A percentile compares a stretch with the other conserved stretches of the same genome.
Conservation (phyloP, 2,113 vertebrate genomes). For the Illadopsis cleaveri region DNA sequence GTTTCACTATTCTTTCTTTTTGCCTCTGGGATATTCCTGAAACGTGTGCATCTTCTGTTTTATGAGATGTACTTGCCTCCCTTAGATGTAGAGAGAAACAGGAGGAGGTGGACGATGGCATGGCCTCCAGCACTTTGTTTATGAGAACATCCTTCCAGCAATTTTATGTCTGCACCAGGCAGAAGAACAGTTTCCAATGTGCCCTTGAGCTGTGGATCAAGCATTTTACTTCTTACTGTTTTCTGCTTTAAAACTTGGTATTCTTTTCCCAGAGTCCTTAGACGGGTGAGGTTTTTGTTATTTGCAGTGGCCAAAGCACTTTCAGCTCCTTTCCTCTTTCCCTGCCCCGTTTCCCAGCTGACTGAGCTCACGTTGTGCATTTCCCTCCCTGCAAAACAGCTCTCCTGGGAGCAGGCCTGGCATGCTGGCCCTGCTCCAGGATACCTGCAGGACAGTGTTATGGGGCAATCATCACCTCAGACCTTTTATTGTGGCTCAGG, state of each 20-base stretch:
- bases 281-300: not conserved
- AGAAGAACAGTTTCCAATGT: constrained; percentile 37
- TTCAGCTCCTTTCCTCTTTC: not conserved
- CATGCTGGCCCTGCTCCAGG: not conserved
- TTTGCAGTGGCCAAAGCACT: not conserved
- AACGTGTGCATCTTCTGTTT: constrained; percentile 47
- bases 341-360: not conserved
- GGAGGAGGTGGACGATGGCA: constrained; percentile 41
- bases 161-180: constrained; percentile 55
- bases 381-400: not conserved
- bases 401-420: not conserved
- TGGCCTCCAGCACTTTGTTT: constrained; percentile 69
- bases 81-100: constrained; percentile 52
- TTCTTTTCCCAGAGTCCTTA: constrained; percentile 13
- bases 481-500: not conserved
- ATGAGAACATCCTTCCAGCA: constrained; percentile 65
- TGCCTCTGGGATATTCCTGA: constrained; percentile 62
- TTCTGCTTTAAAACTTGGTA: constrained; percentile 10
- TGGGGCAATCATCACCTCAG: not conserved
- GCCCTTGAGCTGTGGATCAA: constrained; percentile 67
- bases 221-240: constrained; percentile 24
- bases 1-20: constrained; percentile 40
- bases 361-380: accelerated
- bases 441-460: not conserved
- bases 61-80: constrained; percentile 42